phyloP scores from a whole-genome alignment of 2,113 vertebrate species.

The Neodon shergylaensis region DNA sequence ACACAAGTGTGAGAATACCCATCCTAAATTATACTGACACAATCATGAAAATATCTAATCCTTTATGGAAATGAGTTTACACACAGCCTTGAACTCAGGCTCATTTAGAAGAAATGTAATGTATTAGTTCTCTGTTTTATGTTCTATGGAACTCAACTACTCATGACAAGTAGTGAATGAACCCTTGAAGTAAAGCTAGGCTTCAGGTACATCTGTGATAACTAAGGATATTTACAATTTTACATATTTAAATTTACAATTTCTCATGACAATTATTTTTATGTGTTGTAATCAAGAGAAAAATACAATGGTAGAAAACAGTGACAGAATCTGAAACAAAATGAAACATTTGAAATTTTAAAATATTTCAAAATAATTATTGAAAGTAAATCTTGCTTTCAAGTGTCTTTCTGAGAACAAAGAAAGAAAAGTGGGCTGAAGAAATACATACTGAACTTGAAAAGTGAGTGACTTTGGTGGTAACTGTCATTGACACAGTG shows the following conservation, averaged over 20 bases:
- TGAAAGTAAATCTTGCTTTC: neutral
- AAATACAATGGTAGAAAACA: neutral
- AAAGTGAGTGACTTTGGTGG: neutral
- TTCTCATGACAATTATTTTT: neutral
- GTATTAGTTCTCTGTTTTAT: neutral
- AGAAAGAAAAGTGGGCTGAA: neutral
- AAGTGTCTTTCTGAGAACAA: neutral
- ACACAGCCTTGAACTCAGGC: neutral
- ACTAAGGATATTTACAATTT: neutral
- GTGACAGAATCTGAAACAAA: neutral
- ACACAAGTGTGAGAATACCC: neutral
- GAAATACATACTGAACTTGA: neutral
- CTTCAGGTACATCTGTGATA: slow-evolving; percentile 1
- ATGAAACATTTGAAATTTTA: slow-evolving; percentile 20
- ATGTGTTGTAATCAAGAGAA: neutral
- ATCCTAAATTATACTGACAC: too few species aligned
- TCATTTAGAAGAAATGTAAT: slow-evolving; percentile 3
- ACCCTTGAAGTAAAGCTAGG: neutral
- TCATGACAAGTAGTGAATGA: neutral
- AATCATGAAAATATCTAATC: too few species aligned
- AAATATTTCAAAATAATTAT: slow-evolving; percentile 12
- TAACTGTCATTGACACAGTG: neutral
- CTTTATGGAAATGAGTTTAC: neutral
- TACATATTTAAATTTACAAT: neutral
- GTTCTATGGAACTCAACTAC: neutral